These are phyloP conservation scores for Caenorhabditis zanzibari DNA, from an alignment of 2,888 invertebrate genomes.

Conservation along the genomic window DNA sequence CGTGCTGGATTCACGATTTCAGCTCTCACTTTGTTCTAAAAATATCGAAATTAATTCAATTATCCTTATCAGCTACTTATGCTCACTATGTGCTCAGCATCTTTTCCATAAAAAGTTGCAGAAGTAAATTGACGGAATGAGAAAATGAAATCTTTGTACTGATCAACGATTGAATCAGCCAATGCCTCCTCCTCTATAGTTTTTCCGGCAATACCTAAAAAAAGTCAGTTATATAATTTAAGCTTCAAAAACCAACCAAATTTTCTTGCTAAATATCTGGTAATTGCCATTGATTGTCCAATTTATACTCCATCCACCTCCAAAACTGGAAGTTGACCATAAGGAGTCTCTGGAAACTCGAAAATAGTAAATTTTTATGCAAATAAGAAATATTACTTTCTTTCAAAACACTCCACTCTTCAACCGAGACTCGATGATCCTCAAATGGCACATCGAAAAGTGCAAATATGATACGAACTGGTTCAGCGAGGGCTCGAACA, in stretches of 20 bases:
- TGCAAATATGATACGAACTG: constrained; percentile 43
- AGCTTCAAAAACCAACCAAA: constrained; percentile 18
- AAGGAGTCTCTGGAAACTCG: constrained; percentile 32
- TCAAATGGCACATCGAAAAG: constrained; percentile 39
- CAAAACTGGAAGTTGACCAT: constrained; percentile 39
- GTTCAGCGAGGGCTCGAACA: constrained; percentile 60
- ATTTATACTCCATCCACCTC: constrained; percentile 34
- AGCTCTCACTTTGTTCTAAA: constrained; percentile 23
- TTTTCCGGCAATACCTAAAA: constrained; percentile 52
- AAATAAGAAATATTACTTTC: background rate
- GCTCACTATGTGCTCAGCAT: constrained; percentile 36
- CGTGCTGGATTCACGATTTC: constrained; percentile 28
- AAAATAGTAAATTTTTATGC: background rate
- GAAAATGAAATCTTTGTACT: constrained; percentile 54
- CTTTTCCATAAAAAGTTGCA: constrained; percentile 20
- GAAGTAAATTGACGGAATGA: constrained; percentile 46
- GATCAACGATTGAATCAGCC: constrained; percentile 55
- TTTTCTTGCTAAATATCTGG: constrained; percentile 36
- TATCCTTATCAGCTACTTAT: background rate
- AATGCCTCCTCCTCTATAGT: constrained; percentile 46
- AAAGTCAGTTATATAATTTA: background rate
- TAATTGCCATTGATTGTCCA: constrained; percentile 46
- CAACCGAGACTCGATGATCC: constrained; percentile 32
- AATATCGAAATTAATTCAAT: background rate
- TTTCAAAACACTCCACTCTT: constrained; percentile 39